Evolutionary conservation across 2,113 vertebrate genomes (phyloP), one percentile per base, ranked within the genome.

Genomic region (Malurus elegans): DNA sequence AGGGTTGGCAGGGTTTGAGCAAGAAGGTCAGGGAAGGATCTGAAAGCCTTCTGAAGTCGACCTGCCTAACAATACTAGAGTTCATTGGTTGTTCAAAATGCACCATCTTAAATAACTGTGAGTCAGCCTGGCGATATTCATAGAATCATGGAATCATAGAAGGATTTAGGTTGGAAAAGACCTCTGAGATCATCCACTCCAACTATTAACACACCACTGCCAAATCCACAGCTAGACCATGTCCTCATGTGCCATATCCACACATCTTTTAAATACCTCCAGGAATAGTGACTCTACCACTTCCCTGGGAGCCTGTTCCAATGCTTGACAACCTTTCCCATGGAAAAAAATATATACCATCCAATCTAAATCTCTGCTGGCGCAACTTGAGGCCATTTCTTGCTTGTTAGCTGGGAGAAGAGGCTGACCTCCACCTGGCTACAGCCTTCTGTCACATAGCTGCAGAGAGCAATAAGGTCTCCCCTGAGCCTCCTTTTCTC

Each of bases 391-490:
- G 54, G 18, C 18, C 16, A n/a, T 61, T 69, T n/a, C 23, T 69
- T 8, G 12, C 54, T 28, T 38, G 4, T 36, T 69, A 53, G n/a
- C 54, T 19, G 32, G 28, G 18, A 70, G 38, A 53, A 47, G 45
- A 53, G 54, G n/a, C 28, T 42, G 20, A 66, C 13, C 8, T 69
- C 18, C 28, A 45, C 10, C 23, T 69, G 45, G 45, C 45, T 69
- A 36, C 31, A 36, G 1, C 14, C 14, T 7, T 16, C 29, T 25
- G 26, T 25, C 45, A 67, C 18, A 44, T 6, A 44, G 31, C 4
- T 8, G 3, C 8, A 18, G 45, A 66, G 25, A 58, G 25, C 0
- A 0, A 16, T 18, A 50, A 36, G 9, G 4, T 36, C 24, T 34
- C 12, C 29, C 16, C 70, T 31, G 38, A 89, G 17, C 9, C 38